Conservation (phyloP, 2,888 invertebrate species). For the Tetragonula carbonaria region DNA sequence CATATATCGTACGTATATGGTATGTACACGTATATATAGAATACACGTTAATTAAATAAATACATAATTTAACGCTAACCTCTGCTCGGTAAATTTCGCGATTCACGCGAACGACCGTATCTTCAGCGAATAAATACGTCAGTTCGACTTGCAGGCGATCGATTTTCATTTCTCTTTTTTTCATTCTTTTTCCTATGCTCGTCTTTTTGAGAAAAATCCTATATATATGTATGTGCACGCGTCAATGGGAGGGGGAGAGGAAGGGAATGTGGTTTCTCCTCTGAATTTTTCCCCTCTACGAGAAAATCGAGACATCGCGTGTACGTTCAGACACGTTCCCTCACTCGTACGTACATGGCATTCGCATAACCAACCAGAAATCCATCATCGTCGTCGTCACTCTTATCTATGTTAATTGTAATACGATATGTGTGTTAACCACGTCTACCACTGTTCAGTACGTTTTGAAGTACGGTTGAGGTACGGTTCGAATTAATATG, state of each 20-base stretch:
- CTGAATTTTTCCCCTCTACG: background rate
- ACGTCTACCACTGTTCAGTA: background rate
- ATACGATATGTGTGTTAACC: constrained; percentile 45
- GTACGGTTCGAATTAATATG: background rate
- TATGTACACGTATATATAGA: constrained; percentile 20
- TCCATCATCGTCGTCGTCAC: constrained; percentile 19
- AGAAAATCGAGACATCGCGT: background rate
- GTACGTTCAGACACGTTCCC: background rate
- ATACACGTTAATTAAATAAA: constrained; percentile 58
- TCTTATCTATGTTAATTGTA: constrained; percentile 17
- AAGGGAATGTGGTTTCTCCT: too few species aligned
- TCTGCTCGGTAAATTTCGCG: constrained; percentile 18
- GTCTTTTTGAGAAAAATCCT: constrained; percentile 32
- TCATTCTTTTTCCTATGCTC: background rate
- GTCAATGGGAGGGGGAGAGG: background rate
- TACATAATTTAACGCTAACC: constrained; percentile 55
- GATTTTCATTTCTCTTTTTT: background rate
- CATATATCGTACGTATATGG: background rate
- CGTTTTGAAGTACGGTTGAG: background rate
- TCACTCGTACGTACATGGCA: constrained; percentile 20
- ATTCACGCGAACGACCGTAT: constrained; percentile 48
- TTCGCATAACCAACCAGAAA: constrained; percentile 61
- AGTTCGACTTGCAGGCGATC: constrained; percentile 21
- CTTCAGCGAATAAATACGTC: constrained; percentile 32
- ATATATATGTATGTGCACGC: constrained; percentile 46